These are phyloP conservation scores for Leptoclinus maculatus DNA, from an alignment of 2,797 vertebrate species.

Conservation along the genomic window DNA sequence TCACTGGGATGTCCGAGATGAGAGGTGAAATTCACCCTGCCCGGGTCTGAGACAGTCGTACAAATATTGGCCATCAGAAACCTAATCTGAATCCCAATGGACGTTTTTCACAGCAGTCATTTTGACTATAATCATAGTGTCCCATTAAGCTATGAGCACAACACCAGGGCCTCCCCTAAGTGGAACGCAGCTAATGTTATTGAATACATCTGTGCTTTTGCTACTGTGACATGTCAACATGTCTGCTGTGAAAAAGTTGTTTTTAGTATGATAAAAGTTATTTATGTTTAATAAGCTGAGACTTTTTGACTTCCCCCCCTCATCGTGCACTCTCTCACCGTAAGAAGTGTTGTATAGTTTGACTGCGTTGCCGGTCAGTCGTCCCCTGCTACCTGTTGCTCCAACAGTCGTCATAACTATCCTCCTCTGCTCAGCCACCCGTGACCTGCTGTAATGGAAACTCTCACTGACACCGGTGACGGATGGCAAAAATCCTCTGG, in stretches of 20 bases:
- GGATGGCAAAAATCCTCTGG: conserved; percentile 59
- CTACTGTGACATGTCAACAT: background rate
- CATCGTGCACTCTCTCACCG: conserved; percentile 39
- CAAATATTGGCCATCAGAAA: background rate
- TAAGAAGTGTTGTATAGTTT: conserved; percentile 47
- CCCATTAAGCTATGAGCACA: too few relatives aligned
- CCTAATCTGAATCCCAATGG: background rate
- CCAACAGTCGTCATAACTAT: conserved; percentile 31
- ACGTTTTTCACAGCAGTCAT: background rate
- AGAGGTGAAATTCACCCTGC: conserved; percentile 32
- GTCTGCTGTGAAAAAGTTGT: background rate
- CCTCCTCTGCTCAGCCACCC: conserved; percentile 68
- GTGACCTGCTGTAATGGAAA: conserved; percentile 72
- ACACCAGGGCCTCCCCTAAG: too few relatives aligned
- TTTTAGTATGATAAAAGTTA: background rate
- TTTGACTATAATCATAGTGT: background rate
- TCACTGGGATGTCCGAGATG: conserved; percentile 28
- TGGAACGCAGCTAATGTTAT: too few relatives aligned
- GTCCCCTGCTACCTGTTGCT: conserved; percentile 40
- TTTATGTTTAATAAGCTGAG: background rate
- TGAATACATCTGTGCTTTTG: too few relatives aligned
- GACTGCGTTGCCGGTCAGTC: conserved; percentile 36
- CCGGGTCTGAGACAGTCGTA: conserved; percentile 14
- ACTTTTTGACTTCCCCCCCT: background rate
- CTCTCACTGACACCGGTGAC: conserved; percentile 63